Evolutionary conservation across 2,113 vertebrate species (phyloP), one percentile per base, ranked within the genome.

Genomic region (Lophochroa leadbeateri): DNA sequence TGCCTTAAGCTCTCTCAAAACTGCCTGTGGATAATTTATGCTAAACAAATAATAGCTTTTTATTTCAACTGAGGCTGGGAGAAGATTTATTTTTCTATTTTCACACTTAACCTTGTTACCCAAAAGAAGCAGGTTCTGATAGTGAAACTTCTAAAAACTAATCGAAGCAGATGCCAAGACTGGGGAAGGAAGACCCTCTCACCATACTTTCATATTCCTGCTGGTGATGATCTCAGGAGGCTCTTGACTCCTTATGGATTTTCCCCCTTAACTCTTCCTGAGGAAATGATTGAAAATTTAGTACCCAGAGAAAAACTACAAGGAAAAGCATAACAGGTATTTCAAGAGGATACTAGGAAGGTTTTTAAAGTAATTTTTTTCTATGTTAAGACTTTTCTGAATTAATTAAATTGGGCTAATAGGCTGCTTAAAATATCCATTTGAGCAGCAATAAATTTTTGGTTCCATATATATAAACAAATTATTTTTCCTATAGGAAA

Each of bases 91-190:
- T 58, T 23, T 58, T 75, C 39, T 9, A 6, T 65, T 83, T 80
- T 57, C 44, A 24, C n/a, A 49, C 23, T 69, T 69, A 63, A 69
- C 10, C 15, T 7, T 58, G 14, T 37, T 81, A 46, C 25, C 9
- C 35, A 39, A 82, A 57, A 33, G 8, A 41, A 72, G 17, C n/a
- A 29, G 29, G 8, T 39, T 80, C 57, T 50, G 15, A 27, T 37
- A n/a, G 8, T 18, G 25, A 57, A 68, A 79, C 11, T 41, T 57
- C 7, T 4, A 47, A 67, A 67, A 92, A 63, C 9, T 27, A 60
- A n/a, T 8, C 8, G 1, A 50, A 29, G 4, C 20, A 60, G n/a
- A 49, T 25, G 10, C 8, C 0, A 3, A 64, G 16, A 33, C 37
- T 25, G 27, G 37, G 31, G 20, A n/a, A n/a, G 24, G 41, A 86